Conservation (phyloP, 2,888 invertebrate genomes). For the Polydesmus complanatus region DNA sequence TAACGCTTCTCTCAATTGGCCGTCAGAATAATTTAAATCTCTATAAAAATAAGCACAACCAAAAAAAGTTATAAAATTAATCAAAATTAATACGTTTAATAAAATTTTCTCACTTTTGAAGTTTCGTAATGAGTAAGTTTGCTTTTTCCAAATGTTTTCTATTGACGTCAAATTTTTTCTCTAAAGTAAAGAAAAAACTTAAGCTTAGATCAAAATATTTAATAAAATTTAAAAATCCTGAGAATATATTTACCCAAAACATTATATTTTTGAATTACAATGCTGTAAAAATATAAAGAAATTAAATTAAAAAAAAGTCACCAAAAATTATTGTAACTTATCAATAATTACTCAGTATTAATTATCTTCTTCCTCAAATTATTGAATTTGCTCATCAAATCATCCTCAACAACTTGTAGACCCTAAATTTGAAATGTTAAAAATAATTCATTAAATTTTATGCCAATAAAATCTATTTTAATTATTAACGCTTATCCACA, state of each 20-base stretch:
- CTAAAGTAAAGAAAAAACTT: not conserved
- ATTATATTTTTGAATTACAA: not conserved
- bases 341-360: not conserved
- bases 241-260: not conserved
- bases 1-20: not conserved
- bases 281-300: not conserved
- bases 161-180: not conserved
- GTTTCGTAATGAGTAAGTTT: not conserved
- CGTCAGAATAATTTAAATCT: not conserved
- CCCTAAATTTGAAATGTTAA: too few relatives aligned
- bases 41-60: not conserved
- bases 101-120: not conserved
- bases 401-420: too few relatives aligned
- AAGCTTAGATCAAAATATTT: not conserved
- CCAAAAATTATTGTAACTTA: too few relatives aligned
- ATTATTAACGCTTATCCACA: too few relatives aligned
- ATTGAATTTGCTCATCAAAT: too few relatives aligned
- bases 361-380: not conserved
- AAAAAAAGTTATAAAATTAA: not conserved
- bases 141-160: not conserved
- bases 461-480: too few relatives aligned
- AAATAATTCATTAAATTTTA: too few relatives aligned
- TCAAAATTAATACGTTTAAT: not conserved
- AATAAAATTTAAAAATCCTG: not conserved
- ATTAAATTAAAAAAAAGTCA: too few relatives aligned